Evolutionary conservation across 2,888 invertebrate species (phyloP).

Genomic region (Junonia oenone): DNA sequence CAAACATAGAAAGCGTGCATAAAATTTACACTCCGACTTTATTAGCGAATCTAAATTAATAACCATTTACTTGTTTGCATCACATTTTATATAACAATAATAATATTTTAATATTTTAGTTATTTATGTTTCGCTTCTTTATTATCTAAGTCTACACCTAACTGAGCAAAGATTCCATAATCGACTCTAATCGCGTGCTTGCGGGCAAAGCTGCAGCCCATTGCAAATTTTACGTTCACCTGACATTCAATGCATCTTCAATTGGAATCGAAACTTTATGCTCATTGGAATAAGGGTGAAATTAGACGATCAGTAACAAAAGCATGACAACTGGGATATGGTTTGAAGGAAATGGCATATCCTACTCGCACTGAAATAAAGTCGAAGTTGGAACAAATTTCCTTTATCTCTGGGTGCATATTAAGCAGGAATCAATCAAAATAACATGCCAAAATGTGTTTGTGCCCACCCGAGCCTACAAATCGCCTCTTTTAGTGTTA

Average conservation of each 20-base stretch:
- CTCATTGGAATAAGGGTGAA: constrained; percentile 5
- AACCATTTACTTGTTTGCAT: too few species aligned
- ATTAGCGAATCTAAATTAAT: neutral
- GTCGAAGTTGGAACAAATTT: constrained; percentile 29
- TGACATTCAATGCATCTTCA: constrained; percentile 32
- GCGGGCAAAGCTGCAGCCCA: constrained; percentile 49
- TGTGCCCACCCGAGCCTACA: constrained; percentile 47
- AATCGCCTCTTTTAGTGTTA: constrained; percentile 48
- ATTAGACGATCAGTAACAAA: constrained; percentile 26
- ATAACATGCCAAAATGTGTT: constrained; percentile 43
- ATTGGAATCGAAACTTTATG: constrained; percentile 35
- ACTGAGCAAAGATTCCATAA: constrained; percentile 35
- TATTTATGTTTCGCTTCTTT: constrained; percentile 6
- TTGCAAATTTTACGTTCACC: constrained; percentile 50
- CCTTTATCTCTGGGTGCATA: constrained; percentile 40
- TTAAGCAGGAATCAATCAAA: constrained; percentile 51
- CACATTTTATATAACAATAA: too few species aligned
- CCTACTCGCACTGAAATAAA: constrained; percentile 23
- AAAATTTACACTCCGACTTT: too few species aligned
- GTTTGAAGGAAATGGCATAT: constrained; percentile 9
- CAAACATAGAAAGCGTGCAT: too few species aligned
- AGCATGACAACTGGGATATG: constrained; percentile 5
- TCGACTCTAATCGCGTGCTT: constrained; percentile 51
- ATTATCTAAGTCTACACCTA: constrained; percentile 39
- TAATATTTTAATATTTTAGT: too few species aligned